Evolutionary conservation across 1,140 invertebrate species (phyloP).

Genomic region (Heliconius eleuchia): DNA sequence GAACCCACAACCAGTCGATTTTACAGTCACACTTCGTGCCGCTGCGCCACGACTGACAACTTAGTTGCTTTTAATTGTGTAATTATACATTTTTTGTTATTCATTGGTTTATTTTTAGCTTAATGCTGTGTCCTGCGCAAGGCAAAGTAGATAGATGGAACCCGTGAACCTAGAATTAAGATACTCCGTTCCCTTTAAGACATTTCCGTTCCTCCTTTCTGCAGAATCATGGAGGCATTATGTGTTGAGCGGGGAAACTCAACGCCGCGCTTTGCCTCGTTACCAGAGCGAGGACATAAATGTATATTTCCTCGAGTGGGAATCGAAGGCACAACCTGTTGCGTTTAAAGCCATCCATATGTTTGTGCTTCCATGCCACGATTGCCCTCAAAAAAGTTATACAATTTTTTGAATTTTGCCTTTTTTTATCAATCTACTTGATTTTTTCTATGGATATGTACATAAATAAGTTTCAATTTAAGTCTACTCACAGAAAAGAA

Average conservation of each 20-base stretch:
- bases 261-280: neutral
- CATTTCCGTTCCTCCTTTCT: neutral
- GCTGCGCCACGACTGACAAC: no score
- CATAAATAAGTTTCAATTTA: neutral
- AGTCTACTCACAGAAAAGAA: neutral
- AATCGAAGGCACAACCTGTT: neutral
- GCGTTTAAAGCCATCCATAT: neutral
- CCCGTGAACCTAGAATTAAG: neutral
- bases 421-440: no score
- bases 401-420: no score
- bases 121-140: neutral
- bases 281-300: neutral
- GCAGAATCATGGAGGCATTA: neutral
- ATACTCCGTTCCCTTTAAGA: no score
- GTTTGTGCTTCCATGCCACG: neutral
- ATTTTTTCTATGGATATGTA: no score
- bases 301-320: neutral
- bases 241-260: neutral
- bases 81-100: neutral
- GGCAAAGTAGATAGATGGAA: neutral
- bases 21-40: no score
- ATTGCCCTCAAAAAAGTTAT: no score
- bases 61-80: constrained; percentile 3
- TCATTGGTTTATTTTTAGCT: neutral
- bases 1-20: no score